A percentile compares a stretch with the other conserved stretches of the same genome.
phyloP scores from a whole-genome alignment of 2,888 invertebrate species.

The Branchipolynoe longqiensis region DNA sequence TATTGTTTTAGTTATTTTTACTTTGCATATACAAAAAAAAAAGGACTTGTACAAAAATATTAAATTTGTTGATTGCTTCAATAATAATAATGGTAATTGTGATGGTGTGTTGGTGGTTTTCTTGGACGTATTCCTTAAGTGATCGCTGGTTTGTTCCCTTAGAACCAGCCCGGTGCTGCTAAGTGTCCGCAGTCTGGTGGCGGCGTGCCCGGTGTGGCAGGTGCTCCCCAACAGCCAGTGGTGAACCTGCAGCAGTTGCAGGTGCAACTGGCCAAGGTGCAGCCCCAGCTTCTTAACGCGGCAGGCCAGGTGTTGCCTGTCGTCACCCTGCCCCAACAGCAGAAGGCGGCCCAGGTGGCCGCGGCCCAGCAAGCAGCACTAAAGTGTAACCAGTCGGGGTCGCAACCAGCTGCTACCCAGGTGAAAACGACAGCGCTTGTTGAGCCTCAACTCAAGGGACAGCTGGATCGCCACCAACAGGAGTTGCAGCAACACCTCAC shows the following conservation, averaged over 20 bases:
- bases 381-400: constrained; percentile 78
- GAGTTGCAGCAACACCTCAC: constrained; percentile 63
- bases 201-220: not conserved
- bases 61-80: too few relatives aligned
- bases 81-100: too few relatives aligned
- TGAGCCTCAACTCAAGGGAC: constrained; percentile 58
- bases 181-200: constrained; percentile 30
- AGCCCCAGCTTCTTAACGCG: constrained; percentile 43
- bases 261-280: constrained; percentile 58
- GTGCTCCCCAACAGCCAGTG: constrained; percentile 70
- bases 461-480: constrained; percentile 70
- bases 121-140: too few relatives aligned
- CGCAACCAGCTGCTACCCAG: constrained; percentile 81
- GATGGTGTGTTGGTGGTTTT: too few relatives aligned
- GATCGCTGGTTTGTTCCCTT: not conserved
- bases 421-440: constrained; percentile 71
- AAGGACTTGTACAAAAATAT: too few relatives aligned
- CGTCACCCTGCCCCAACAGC: constrained; percentile 62
- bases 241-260: constrained; percentile 72
- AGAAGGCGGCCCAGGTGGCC: constrained; percentile 74
- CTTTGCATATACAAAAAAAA: too few relatives aligned
- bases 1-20: too few relatives aligned
- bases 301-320: constrained; percentile 61
- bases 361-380: constrained; percentile 74
- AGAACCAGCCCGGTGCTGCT: constrained; percentile 41